Evolutionary conservation across 2,888 invertebrate species (phyloP).

Genomic region (Andrena trimmerana): DNA sequence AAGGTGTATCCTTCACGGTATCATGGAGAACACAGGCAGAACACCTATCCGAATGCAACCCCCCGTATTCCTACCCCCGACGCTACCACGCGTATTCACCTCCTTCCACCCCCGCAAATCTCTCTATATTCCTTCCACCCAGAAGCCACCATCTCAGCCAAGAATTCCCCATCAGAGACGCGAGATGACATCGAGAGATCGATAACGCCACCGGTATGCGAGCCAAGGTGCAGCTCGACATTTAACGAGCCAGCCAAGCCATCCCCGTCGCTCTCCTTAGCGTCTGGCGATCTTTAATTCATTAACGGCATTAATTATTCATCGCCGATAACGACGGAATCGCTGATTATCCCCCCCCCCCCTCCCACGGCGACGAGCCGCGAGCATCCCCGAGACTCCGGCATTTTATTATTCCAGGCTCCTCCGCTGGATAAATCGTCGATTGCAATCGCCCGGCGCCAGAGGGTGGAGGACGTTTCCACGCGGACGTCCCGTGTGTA

Average conservation of each 20-base stretch:
- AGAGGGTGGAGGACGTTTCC: slow-evolving; percentile 24
- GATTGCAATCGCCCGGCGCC: slow-evolving; percentile 4
- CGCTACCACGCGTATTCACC: background rate
- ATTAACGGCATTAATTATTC: slow-evolving; percentile 71
- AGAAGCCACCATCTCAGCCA: background rate
- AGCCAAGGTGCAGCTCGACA: slow-evolving; percentile 47
- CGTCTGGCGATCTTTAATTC: slow-evolving; percentile 66
- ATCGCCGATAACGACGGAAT: slow-evolving; percentile 64
- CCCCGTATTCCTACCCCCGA: background rate
- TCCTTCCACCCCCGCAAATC: background rate
- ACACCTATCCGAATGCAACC: too few relatives aligned
- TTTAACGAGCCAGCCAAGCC: slow-evolving; percentile 53
- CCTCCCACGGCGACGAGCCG: background rate
- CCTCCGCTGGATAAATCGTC: slow-evolving; percentile 57
- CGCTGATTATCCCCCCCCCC: slow-evolving; percentile 51
- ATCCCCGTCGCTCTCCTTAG: slow-evolving; percentile 50
- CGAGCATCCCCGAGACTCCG: background rate
- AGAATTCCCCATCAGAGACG: background rate
- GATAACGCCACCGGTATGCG: slow-evolving; percentile 22
- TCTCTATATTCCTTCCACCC: background rate
- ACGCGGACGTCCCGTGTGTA: slow-evolving; percentile 45
- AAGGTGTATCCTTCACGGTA: too few relatives aligned
- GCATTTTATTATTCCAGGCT: slow-evolving; percentile 39
- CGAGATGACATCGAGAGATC: slow-evolving; percentile 16
- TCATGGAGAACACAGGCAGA: too few relatives aligned